These are phyloP conservation scores for human (Homo sapiens) DNA, from an alignment of 2,113 vertebrate genomes.

Conservation along the genomic window GRCh38 chr5:156435001-156435500, in stretches of 20 bases:
- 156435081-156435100: slow-evolving; percentile 30
- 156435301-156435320: background rate
- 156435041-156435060: background rate
- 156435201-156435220: background rate
- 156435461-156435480: background rate
- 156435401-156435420: background rate
- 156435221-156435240: background rate
- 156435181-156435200: background rate
- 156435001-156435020: background rate
- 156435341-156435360: background rate
- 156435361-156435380: background rate
- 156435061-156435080: slow-evolving; percentile 45
- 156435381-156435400: background rate
- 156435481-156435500: background rate
- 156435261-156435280: background rate
- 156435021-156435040: background rate
- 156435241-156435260: background rate
- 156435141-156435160: background rate
- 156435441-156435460: slow-evolving; percentile 25
- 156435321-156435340: background rate
- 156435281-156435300: background rate
- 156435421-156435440: background rate
- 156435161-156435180: background rate
- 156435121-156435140: slow-evolving; percentile 17
- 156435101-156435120: slow-evolving; percentile 44